Conservation (phyloP, 2,888 invertebrate genomes). For the Philopedon plagiatum region DNA sequence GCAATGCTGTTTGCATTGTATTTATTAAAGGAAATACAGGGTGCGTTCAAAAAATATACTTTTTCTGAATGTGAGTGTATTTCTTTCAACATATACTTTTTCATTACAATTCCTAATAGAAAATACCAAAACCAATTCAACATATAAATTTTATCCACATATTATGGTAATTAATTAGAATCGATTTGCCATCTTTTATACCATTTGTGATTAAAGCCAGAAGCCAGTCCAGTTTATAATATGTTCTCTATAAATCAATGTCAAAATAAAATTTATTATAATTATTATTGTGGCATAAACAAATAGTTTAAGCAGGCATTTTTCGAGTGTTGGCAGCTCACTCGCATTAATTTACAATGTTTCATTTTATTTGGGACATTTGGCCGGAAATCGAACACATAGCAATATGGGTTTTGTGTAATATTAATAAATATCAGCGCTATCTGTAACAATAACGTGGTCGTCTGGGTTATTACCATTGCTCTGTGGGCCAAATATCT, state of each 20-base stretch:
- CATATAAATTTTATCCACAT: neutral
- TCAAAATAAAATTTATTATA: neutral
- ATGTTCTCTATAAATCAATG: neutral
- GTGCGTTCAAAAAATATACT: too few species aligned
- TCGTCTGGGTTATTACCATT: conserved; percentile 62
- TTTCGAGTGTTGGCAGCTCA: conserved; percentile 26
- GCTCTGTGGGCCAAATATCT: conserved; percentile 36
- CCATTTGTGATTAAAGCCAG: neutral
- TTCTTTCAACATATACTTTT: too few species aligned
- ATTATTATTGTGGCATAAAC: conserved; percentile 15
- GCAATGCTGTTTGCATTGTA: too few species aligned
- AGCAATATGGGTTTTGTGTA: conserved; percentile 63
- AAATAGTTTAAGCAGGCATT: conserved; percentile 16
- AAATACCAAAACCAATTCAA: neutral
- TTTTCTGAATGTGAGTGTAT: too few species aligned
- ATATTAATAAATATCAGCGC: conserved; percentile 64
- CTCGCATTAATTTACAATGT: conserved; percentile 53
- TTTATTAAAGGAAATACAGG: too few species aligned
- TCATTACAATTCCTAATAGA: too few species aligned
- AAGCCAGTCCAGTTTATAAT: neutral
- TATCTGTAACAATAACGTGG: conserved; percentile 61
- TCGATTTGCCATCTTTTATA: neutral
- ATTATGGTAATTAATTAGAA: too few species aligned
- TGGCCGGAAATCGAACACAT: conserved; percentile 61
- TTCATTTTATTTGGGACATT: conserved; percentile 56